These are phyloP conservation scores for Rhynchophorus ferrugineus DNA, from an alignment of 1,140 invertebrate genomes.

Conservation along the genomic window DNA sequence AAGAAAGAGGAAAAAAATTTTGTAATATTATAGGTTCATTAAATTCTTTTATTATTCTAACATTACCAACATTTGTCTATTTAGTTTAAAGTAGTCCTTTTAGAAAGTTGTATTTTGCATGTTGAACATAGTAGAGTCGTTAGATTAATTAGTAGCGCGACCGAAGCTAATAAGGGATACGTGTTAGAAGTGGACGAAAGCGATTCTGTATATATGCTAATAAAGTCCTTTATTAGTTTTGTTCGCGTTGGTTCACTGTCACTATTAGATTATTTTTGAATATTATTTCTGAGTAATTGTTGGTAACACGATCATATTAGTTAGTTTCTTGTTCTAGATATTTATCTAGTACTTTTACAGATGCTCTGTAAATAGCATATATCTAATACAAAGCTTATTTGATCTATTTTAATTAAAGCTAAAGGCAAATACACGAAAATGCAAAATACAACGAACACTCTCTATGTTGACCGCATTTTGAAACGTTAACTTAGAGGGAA, in stretches of 20 bases:
- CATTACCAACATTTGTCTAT: too few relatives aligned
- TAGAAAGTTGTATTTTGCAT: constrained; percentile 25
- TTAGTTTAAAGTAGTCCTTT: constrained; percentile 22
- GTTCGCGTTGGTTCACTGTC: neutral
- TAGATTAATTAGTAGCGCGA: constrained; percentile 10
- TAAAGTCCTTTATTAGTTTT: neutral
- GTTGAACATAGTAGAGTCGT: constrained; percentile 19
- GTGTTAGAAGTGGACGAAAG: neutral
- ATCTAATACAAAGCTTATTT: too few relatives aligned
- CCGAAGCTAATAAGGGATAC: neutral
- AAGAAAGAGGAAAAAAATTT: too few relatives aligned
- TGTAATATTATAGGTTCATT: too few relatives aligned
- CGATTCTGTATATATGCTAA: neutral
- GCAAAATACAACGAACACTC: constrained; percentile 8
- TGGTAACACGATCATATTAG: neutral
- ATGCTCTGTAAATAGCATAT: neutral
- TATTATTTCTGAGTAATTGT: neutral
- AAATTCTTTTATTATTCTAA: too few relatives aligned
- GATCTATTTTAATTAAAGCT: too few relatives aligned
- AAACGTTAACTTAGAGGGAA: neutral
- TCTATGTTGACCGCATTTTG: neutral
- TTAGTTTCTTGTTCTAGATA: neutral
- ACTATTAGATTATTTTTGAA: neutral
- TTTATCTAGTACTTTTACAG: neutral
- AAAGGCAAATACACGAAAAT: too few relatives aligned